A percentile compares a stretch with the other conserved stretches of the same genome.
Evolutionary conservation across 1,140 invertebrate genomes (phyloP).

Genomic region (Drosophila eugracilis): DNA sequence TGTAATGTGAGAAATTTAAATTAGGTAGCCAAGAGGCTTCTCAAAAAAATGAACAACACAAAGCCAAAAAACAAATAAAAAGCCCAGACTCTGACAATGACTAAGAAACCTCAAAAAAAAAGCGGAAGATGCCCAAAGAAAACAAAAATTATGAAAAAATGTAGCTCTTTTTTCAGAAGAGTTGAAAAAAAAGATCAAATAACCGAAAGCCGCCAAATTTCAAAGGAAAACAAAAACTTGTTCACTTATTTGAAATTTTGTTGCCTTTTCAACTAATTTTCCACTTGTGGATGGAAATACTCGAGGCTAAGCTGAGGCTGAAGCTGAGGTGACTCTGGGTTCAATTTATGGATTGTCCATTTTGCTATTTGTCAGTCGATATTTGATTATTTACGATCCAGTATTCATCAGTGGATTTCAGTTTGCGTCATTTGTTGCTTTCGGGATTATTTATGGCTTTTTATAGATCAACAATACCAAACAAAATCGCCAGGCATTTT

Average conservation of each 20-base stretch:
- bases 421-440: constrained; percentile 57
- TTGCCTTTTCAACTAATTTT: constrained; percentile 74
- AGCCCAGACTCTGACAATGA: constrained; percentile 63
- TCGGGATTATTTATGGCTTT: constrained; percentile 40
- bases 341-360: constrained; percentile 28
- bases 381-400: constrained; percentile 73
- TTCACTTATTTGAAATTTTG: constrained; percentile 74
- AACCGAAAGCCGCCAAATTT: constrained; percentile 77
- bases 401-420: constrained; percentile 47
- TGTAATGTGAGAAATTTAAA: constrained; percentile 83
- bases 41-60: constrained; percentile 39
- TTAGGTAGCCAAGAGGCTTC: constrained; percentile 68
- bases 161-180: constrained; percentile 59
- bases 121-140: constrained; percentile 69
- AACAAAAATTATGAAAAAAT: constrained; percentile 71
- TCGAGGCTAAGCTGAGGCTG: too few relatives aligned
- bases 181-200: constrained; percentile 72
- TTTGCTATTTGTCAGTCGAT: constrained; percentile 73
- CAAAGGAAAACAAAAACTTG: constrained; percentile 80
- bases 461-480: constrained; percentile 50
- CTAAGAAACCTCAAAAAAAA: constrained; percentile 64
- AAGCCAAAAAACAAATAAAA: constrained; percentile 54
- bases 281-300: constrained; percentile 57
- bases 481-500: constrained; percentile 36
- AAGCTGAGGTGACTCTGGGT: constrained; percentile 7